Base-by-base conservation (phyloP, 2,888 invertebrate species). In the Ommatoiulus sabulosus region DNA sequence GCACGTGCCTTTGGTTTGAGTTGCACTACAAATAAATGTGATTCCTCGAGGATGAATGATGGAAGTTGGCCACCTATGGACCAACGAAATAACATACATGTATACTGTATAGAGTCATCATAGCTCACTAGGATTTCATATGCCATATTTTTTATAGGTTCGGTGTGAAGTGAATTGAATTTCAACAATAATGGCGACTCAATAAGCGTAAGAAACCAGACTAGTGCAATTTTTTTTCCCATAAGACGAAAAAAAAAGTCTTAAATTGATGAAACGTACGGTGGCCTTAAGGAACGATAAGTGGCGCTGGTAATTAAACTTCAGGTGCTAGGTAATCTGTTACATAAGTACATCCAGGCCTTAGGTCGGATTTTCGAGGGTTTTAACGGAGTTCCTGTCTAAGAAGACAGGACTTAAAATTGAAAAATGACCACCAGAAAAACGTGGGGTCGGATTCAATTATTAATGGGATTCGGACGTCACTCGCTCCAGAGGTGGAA, bases 251-350 rank as follows among this genome's bases (percentile, higher is more conserved):
- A 57, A 57, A 57, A 57, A 17, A 10, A 17, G 57, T 12, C 17
- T 57, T 17, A 10, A 57, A 57, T 57, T 57, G 57, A 57, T 57
- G 57, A 57, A 57, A 57, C 10, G 57, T 57, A 57, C 4, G 15
- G 15, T 7, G 57, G 57, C 57, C 17, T 57, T 17, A 57, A 10
- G 57, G 57, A 57, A 57, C 15, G 17, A 57, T 57, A 57, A 12
- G 57, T 57, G 57, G 17, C 57, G 12, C 15, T 57, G 57, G 57
- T 57, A 57, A 57, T 57, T 57, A 17, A 17, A 57, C 57, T 57
- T 57, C 57, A 57, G 57, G 57, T 57, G 57, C 57, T 15, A 57
- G 57, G 57, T 57, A 57, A 57, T 57, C 57, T 57, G 57, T 57
- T 57, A 57, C 15, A 10, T 4, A 15, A 4, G 17, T 57, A 4